Evolutionary conservation across 2,113 vertebrate genomes (phyloP).

Genomic region (chimpanzee (Pan troglodytes)): DNA sequence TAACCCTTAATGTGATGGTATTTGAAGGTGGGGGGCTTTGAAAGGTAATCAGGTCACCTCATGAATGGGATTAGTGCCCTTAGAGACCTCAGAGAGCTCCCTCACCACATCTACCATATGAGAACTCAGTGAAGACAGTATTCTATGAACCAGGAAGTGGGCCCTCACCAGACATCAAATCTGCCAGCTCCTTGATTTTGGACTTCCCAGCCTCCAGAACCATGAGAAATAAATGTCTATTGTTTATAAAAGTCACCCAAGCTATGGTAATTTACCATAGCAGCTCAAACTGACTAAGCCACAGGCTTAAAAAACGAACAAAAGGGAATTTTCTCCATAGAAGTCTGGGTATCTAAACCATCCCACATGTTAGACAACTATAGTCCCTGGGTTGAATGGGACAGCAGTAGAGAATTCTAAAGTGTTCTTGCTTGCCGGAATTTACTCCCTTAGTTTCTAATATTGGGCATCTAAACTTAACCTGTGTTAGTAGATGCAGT

Average conservation of each 20-base stretch:
- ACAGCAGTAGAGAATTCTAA: background rate
- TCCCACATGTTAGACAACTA: rapidly evolving
- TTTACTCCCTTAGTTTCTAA: background rate
- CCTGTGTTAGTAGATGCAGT: background rate
- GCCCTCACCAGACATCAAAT: background rate
- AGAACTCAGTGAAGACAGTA: background rate
- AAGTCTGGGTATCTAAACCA: background rate
- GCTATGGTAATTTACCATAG: background rate
- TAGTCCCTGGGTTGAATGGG: background rate
- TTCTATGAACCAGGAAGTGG: background rate
- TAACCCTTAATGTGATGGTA: background rate
- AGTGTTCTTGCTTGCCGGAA: background rate
- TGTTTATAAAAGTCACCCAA: background rate
- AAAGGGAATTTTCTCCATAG: background rate
- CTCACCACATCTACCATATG: background rate
- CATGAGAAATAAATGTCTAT: background rate
- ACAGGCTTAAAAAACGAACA: background rate
- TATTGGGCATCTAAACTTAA: background rate
- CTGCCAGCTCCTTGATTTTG: background rate
- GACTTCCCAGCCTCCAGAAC: background rate
- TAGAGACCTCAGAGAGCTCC: background rate
- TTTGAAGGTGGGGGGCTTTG: background rate
- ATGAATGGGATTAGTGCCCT: background rate
- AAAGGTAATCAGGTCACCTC: background rate
- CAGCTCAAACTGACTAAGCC: background rate